phyloP scores from a whole-genome alignment of 2,113 vertebrate species.

The Sigmodon hispidus region DNA sequence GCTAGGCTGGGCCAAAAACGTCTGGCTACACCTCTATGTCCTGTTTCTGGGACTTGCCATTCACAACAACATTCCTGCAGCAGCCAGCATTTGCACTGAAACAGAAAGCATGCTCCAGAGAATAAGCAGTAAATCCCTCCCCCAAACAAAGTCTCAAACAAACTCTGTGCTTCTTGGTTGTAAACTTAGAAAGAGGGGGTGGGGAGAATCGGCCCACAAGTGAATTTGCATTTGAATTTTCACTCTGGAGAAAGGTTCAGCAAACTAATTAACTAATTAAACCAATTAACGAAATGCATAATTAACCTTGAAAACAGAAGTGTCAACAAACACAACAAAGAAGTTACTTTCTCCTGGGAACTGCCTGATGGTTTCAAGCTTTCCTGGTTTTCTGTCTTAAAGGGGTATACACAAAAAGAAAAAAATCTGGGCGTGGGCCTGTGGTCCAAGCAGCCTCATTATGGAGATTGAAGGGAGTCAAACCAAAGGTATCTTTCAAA shows the following conservation, averaged over 20 bases:
- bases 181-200: background rate
- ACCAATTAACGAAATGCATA: conserved; percentile 71
- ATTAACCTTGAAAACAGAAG: conserved; percentile 67
- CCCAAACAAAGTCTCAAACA: background rate
- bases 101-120: background rate
- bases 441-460: background rate
- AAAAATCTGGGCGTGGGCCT: background rate
- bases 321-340: conserved; percentile 66
- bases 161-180: background rate
- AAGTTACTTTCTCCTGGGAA: background rate
- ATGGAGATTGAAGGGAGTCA: accelerated
- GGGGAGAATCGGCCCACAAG: background rate
- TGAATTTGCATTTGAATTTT: conserved; percentile 62
- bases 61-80: background rate
- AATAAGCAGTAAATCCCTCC: background rate
- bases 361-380: background rate
- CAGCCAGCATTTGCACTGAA: background rate
- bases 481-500: background rate
- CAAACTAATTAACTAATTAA: conserved; percentile 79
- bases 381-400: conserved; percentile 32
- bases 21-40: background rate
- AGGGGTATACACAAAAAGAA: background rate
- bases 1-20: too few relatives aligned
- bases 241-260: conserved; percentile 18
- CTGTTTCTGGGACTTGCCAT: background rate